Base-by-base conservation (phyloP, 1,140 invertebrate genomes). In the Atta texana region DNA sequence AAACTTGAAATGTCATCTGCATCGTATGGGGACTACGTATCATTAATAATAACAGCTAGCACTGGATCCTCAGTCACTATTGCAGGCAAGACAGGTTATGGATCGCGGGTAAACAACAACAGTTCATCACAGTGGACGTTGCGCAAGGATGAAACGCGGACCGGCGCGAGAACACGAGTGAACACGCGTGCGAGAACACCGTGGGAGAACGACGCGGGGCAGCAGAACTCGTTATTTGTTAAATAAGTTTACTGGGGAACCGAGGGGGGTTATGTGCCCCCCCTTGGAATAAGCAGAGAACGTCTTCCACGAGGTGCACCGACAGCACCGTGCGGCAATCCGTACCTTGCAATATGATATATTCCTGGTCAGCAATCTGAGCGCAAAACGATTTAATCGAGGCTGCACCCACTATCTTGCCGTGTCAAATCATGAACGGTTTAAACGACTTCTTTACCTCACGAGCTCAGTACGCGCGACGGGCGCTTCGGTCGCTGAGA, bases 351-450 rank as follows among this genome's bases (percentile, higher is more conserved):
- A 63, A 18, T 90, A 49, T 63, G 57, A 49, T 55, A 49, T 55
- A 63, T 80, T 69, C 80, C 61, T 28, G 51, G 64, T 57, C 63
- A 72, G 61, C 77, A 57, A 84, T 77, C 72, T 75, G 63, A 71
- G 4, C 59, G 21, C 51, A 34, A 39, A 57, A 66, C 24, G 61
- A 63, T 55, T 28, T 53, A 68, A 90, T 80, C 51, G 31, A 68
- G 78, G 55, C n/a, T 85, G 81, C 72, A 74, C 69, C 55, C 61
- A 80, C 86, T 57, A 82, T 88, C 63, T 61, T 80, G 75, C 86
- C 68, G 69, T 87, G 89, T 90, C 87, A 90, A 76, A 88, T 61
- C 71, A 68, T 88, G 63, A 88, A 91, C 74, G 76, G 84, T 87
- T 90, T 69, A 88, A 91, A 86, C 57, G 66, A 88, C 74, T 88